Percentiles rank a stretch among this genome's conserved stretches.
phyloP scores from a whole-genome alignment of 2,888 invertebrate species.

The Anoplius nigerrimus region DNA sequence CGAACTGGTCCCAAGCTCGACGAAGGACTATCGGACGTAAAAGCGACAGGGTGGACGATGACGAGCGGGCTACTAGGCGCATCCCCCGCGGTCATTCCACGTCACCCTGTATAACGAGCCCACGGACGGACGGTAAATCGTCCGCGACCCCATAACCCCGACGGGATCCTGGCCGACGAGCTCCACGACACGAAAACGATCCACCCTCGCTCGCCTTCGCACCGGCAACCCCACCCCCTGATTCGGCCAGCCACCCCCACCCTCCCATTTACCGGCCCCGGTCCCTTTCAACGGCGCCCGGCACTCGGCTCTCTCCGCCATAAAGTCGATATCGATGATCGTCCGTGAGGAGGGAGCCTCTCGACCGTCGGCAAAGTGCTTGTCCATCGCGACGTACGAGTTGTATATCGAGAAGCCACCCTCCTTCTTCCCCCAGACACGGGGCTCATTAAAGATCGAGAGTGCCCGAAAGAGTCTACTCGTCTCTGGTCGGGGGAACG shows the following conservation, averaged over 20 bases:
- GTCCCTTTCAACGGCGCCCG: not conserved
- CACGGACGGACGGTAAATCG: conserved; percentile 30
- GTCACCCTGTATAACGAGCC: conserved; percentile 23
- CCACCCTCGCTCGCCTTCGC: conserved; percentile 7
- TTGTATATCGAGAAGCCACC: conserved; percentile 7
- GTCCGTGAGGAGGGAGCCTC: conserved; percentile 10
- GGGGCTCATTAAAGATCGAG: conserved; percentile 17
- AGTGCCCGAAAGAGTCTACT: conserved; percentile 7
- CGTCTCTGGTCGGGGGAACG: conserved; percentile 6
- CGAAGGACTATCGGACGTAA: conserved; percentile 14
- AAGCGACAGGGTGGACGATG: conserved; percentile 21
- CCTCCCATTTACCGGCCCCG: not conserved
- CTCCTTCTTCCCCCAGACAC: not conserved
- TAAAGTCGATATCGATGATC: conserved; percentile 29
- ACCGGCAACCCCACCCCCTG: not conserved
- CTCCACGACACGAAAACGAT: conserved; percentile 26
- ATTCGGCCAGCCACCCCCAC: not conserved
- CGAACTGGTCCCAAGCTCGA: not conserved
- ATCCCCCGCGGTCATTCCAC: conserved; percentile 20
- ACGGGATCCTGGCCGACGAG: conserved; percentile 3
- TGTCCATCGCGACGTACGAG: conserved; percentile 5
- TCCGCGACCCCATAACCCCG: conserved; percentile 19
- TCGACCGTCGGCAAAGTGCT: conserved; percentile 5
- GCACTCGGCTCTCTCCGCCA: conserved; percentile 7
- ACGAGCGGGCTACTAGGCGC: not conserved